phyloP scores from a whole-genome alignment of 1,140 invertebrate species.

The Drosophila melanogaster region Release_6_plus_ISO1_MT NT_037436.4:14931001-14931500 shows the following conservation, averaged over 20 bases:
- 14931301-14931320: slow-evolving; percentile 45
- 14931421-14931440: no score
- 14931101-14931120: slow-evolving; percentile 17
- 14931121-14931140: slow-evolving; percentile 38
- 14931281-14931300: slow-evolving; percentile 50
- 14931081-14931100: slow-evolving; percentile 4
- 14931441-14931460: no score
- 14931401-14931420: no score
- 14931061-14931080: neutral
- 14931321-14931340: slow-evolving; percentile 19
- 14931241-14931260: slow-evolving; percentile 84
- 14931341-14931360: neutral
- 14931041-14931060: slow-evolving; percentile 13
- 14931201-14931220: slow-evolving; percentile 40
- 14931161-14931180: slow-evolving; percentile 9
- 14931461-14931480: no score
- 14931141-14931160: slow-evolving; percentile 34
- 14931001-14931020: slow-evolving; percentile 3
- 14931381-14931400: no score
- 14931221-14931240: slow-evolving; percentile 56
- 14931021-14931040: slow-evolving; percentile 14
- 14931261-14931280: slow-evolving; percentile 76
- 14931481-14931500: no score
- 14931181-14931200: slow-evolving; percentile 10
- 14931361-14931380: neutral